Conservation (phyloP, 2,797 vertebrate species). For the Austrolebias charrua region DNA sequence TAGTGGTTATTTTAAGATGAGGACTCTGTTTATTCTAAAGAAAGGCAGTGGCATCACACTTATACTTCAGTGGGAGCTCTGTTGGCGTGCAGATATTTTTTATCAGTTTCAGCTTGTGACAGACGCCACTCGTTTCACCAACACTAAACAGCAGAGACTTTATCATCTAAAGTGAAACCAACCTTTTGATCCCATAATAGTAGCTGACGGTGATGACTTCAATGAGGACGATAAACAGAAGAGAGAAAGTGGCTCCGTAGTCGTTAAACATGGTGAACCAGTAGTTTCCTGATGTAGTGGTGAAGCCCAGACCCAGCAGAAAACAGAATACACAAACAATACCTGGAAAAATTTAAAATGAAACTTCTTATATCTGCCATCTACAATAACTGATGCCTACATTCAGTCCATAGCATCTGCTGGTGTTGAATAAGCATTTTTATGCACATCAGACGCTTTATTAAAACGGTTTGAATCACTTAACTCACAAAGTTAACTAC, state of each 20-base stretch:
- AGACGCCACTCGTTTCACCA: no score
- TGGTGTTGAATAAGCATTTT: no score
- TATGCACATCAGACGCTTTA: no score
- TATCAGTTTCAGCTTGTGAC: no score
- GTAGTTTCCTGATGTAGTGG: slow-evolving; percentile 87
- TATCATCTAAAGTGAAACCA: slow-evolving; percentile 1
- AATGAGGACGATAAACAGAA: slow-evolving; percentile 90
- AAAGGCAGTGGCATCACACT: no score
- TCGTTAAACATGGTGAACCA: slow-evolving; percentile 97
- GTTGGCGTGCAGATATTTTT: no score
- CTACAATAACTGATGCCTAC: background rate
- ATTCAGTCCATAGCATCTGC: no score
- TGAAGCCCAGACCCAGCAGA: slow-evolving; percentile 86
- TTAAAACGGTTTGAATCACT: no score
- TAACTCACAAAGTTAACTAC: no score
- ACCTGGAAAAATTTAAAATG: slow-evolving; percentile 62
- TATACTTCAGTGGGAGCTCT: no score
- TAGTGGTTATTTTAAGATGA: no score
- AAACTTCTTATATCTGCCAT: background rate
- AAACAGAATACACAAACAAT: slow-evolving; percentile 84
- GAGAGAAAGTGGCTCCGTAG: slow-evolving; percentile 86
- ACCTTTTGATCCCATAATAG: slow-evolving; percentile 89
- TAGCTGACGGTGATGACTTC: slow-evolving; percentile 87
- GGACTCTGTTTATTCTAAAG: no score
- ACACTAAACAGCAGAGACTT: background rate